Base-by-base conservation (phyloP, 1,140 invertebrate species). In the Meloidogyne hapla region DNA sequence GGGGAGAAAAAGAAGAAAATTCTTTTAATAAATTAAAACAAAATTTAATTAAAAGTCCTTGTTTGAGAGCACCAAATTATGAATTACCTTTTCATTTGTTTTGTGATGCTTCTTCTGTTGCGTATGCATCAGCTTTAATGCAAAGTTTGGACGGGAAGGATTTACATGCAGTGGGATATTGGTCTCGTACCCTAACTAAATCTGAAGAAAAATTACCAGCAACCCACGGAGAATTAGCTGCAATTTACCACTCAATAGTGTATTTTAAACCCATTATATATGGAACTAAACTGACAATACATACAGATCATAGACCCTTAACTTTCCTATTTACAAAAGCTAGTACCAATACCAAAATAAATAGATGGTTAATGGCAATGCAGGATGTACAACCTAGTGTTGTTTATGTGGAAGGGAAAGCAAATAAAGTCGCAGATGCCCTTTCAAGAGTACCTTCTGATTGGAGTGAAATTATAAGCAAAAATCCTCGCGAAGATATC, bases 151-250 rank as follows among this genome's bases (percentile, higher is more conserved):
- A 68, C 6, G 66, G 42, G 10, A 9, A 26, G 5, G 10, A 21
- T 8, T 42, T 68, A 42, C 21, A 68, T 42, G 66, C 66, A 1
- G 66, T 68, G 8, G 66, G 33, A 68, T 68, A 25, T n/a, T 68
- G 66, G 15, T 40, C 33, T 8, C 18, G 42, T 21, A 68, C 42
- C n/a, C 21, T 68, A 25, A 68, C n/a, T 42, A 18, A 26, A 68
- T 40, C 66, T 10, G 66, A 68, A 26, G 21, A 33, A 21, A 33
- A 42, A n/a, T 68, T 40, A 21, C 66, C 66, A 0, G 33, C 66
- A 1, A 68, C 66, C 0, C 66, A 68, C 12, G 66, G 66, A n/a
- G 66, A 68, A 42, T 26, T 68, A 26, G 66, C 66, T 0, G n/a
- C 21, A 25, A 68, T 68, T 10, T 18, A 21, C 4, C 66, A 68